These are phyloP conservation scores for Osmerus eperlanus DNA, from an alignment of 2,113 vertebrate species.

Conservation along the genomic window DNA sequence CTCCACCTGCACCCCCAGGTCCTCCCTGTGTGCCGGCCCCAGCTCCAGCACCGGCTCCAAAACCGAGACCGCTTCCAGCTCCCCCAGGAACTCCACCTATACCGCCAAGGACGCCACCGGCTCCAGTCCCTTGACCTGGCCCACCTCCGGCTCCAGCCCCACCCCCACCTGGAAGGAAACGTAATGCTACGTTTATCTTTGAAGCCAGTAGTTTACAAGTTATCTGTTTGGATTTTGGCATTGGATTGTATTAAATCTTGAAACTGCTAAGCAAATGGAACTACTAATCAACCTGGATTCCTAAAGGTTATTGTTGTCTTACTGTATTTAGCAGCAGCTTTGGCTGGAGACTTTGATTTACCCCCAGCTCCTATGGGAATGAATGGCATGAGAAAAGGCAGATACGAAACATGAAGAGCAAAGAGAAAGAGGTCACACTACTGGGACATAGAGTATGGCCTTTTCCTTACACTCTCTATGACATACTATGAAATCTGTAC, in stretches of 20 bases:
- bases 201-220: too few relatives aligned
- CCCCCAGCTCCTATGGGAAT: conserved; percentile 45
- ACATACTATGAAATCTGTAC: not conserved
- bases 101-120: not conserved
- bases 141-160: conserved; percentile 3
- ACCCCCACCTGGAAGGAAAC: too few relatives aligned
- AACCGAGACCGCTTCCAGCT: conserved; percentile 23
- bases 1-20: too few relatives aligned
- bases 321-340: conserved; percentile 66
- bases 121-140: conserved; percentile 29
- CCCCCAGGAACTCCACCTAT: conserved; percentile 12
- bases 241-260: too few relatives aligned
- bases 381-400: not conserved
- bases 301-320: conserved; percentile 12
- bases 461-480: not conserved
- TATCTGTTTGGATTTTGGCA: too few relatives aligned
- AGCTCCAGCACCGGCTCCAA: too few relatives aligned
- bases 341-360: conserved; percentile 64
- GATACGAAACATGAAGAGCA: not conserved
- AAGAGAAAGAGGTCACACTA: not conserved
- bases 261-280: too few relatives aligned
- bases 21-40: too few relatives aligned
- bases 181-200: too few relatives aligned
- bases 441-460: not conserved
- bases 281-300: not conserved